Percentiles rank a stretch among this genome's conserved stretches.
Evolutionary conservation across 2,888 invertebrate genomes (phyloP).

Genomic region (Ochropacha duplaris): DNA sequence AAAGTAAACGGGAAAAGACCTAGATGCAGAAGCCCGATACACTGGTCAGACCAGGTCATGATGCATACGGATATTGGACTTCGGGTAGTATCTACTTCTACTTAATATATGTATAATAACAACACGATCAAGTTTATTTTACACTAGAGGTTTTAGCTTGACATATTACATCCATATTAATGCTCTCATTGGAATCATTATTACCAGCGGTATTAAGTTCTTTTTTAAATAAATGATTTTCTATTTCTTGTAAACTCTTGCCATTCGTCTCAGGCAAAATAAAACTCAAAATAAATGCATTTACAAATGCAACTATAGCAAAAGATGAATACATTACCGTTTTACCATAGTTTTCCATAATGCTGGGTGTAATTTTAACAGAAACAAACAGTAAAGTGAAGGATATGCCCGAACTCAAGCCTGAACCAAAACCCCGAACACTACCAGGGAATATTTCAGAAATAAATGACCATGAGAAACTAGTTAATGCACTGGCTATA

Average conservation of each 20-base stretch:
- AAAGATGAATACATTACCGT: constrained; percentile 41
- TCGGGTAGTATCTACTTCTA: no score
- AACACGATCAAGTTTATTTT: no score
- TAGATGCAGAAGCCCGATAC: no score
- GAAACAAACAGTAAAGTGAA: constrained; percentile 45
- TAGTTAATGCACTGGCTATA: constrained; percentile 35
- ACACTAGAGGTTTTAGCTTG: no score
- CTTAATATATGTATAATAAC: no score
- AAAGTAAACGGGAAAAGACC: no score
- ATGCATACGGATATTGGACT: no score
- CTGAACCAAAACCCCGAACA: constrained; percentile 54
- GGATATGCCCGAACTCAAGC: constrained; percentile 43
- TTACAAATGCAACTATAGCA: constrained; percentile 35
- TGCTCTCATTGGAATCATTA: neutral
- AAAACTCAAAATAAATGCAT: constrained; percentile 37
- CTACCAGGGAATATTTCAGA: constrained; percentile 54
- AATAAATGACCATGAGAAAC: constrained; percentile 51
- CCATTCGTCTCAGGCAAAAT: constrained; percentile 59
- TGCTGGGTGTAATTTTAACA: constrained; percentile 48
- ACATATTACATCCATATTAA: neutral
- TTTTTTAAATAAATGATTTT: constrained; percentile 51
- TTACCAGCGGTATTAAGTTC: neutral
- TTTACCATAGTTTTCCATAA: constrained; percentile 40
- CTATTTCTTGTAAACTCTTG: constrained; percentile 88
- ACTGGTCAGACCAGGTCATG: no score